Percentiles rank a stretch among this genome's conserved stretches.
Conservation (phyloP, 2,888 invertebrate species). For the Epinotia ramella region DNA sequence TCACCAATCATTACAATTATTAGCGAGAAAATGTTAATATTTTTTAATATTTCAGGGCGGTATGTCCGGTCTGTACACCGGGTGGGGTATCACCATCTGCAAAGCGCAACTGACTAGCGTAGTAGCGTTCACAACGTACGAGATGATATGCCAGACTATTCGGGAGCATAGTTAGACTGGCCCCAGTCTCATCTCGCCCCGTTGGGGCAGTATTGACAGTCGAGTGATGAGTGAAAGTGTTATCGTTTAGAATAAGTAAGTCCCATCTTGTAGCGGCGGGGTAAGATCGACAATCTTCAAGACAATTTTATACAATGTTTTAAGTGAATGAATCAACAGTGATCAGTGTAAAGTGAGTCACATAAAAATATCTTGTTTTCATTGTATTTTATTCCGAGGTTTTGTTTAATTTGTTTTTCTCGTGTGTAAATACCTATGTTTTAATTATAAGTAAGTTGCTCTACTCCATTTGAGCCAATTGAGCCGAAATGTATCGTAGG, state of each 20-base stretch:
- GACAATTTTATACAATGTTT: not conserved
- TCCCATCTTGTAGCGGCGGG: not conserved
- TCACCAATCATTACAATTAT: no score
- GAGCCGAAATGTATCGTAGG: no score
- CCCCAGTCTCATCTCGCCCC: not conserved
- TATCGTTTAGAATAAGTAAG: not conserved
- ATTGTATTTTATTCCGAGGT: no score
- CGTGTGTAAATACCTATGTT: no score
- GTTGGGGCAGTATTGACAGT: not conserved
- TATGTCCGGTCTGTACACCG: conserved; percentile 64
- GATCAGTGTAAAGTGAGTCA: no score
- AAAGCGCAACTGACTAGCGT: conserved; percentile 73
- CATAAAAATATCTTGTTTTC: no score
- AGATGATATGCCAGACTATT: conserved; percentile 63
- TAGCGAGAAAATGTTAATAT: not conserved
- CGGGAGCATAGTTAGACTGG: conserved; percentile 52
- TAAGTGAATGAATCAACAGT: not conserved
- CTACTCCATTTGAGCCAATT: no score
- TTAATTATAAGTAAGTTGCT: no score
- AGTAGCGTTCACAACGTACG: conserved; percentile 70
- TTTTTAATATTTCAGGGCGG: conserved; percentile 56
- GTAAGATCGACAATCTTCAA: not conserved
- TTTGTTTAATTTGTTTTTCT: no score
- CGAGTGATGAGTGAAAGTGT: not conserved
- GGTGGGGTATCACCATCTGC: conserved; percentile 68